Base-by-base conservation (phyloP, 2,888 invertebrate genomes). In the Diarsia mendica region DNA sequence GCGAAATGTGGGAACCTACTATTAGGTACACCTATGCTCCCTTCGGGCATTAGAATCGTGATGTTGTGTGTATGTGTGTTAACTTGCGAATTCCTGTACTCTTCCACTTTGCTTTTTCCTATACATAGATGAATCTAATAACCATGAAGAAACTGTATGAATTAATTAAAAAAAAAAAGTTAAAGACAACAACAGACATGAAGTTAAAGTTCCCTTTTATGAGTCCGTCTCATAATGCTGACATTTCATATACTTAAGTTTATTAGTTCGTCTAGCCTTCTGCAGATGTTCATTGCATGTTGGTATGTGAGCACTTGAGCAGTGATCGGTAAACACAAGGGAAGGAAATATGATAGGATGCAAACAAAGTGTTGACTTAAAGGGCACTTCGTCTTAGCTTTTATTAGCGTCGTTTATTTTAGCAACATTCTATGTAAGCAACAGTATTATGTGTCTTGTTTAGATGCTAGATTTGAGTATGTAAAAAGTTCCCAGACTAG, bases 311-410 rank as follows among this genome's bases (percentile, higher is more conserved):
- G 28, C 28, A 28, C 28, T 28, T 76, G 81, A 71, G 69, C 48
- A 39, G 71, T 49, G 55, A 58, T 71, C 71, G 49, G 49, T 64
- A 85, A 68, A 86, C 76, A 75, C 69, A 84, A 72, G 44, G 72
- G 55, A 68, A 79, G 75, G 90, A 83, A 91, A 91, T 83, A 77
- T 83, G 87, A 90, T 91, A 89, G 75, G 72, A 82, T 83, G 71
- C 86, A 86, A 85, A 92, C 92, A 92, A 91, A 87, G 90, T 91
- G 79, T 82, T 67, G 61, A 71, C 66, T 72, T 84, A 77, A 73
- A 84, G 76, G 79, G 82, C 83, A 86, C 84, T 87, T 80, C 67
- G 75, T 88, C 85, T 87, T 80, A 77, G 67, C 68, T 76, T 88
- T 90, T 88, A 89, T 85, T 85, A 81, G 80, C 81, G 20, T 67